These are phyloP conservation scores for Drosophila tanythrix DNA, from an alignment of 2,888 invertebrate genomes.

Conservation along the genomic window DNA sequence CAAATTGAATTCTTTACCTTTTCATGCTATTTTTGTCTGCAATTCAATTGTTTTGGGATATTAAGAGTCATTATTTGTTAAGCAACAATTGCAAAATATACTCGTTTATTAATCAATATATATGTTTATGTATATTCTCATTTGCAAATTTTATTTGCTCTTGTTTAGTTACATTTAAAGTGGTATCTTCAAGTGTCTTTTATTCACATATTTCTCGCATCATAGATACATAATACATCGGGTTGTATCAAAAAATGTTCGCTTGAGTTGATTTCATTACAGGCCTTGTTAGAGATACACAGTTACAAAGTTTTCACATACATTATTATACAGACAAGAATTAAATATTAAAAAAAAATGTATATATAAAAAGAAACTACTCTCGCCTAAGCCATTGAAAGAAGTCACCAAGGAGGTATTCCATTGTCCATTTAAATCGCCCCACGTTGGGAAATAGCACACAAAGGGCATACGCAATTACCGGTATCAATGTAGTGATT, in stretches of 20 bases:
- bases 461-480: slow-evolving; percentile 23
- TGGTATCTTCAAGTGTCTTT: slow-evolving; percentile 57
- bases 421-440: slow-evolving; percentile 8
- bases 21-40: background rate
- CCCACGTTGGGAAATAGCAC: slow-evolving; percentile 7
- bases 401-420: background rate
- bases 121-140: slow-evolving; percentile 37
- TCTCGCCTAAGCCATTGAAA: background rate
- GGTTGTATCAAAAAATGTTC: slow-evolving; percentile 47
- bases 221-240: slow-evolving; percentile 64
- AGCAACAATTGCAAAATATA: slow-evolving; percentile 73
- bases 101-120: slow-evolving; percentile 47
- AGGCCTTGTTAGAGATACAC: slow-evolving; percentile 53
- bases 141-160: slow-evolving; percentile 58
- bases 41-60: background rate
- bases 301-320: slow-evolving; percentile 38
- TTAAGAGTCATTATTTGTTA: slow-evolving; percentile 23
- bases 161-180: slow-evolving; percentile 52
- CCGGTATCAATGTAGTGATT: slow-evolving; percentile 4
- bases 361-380: slow-evolving; percentile 2
- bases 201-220: slow-evolving; percentile 61
- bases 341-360: slow-evolving; percentile 34
- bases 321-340: slow-evolving; percentile 60
- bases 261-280: slow-evolving; percentile 64
- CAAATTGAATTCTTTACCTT: background rate